Percentiles rank a stretch among this genome's conserved stretches.
phyloP scores from a whole-genome alignment of 2,113 vertebrate species.

The Puffinus mauretanicus region DNA sequence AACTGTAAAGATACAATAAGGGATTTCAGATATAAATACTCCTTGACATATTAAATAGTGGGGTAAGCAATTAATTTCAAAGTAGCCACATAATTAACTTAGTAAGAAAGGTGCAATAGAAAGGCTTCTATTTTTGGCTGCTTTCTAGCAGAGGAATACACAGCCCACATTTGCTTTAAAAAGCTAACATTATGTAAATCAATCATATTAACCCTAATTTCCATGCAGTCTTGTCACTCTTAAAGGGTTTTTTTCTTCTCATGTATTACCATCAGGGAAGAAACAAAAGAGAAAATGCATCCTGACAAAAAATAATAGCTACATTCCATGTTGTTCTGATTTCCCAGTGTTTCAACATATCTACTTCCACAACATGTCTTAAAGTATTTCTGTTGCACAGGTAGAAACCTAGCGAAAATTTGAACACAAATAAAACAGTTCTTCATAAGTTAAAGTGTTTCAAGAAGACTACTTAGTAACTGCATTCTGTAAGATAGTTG shows the following conservation, averaged over 20 bases:
- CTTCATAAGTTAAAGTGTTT: neutral
- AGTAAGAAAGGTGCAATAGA: neutral
- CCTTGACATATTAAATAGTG: neutral
- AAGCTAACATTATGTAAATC: constrained; percentile 67
- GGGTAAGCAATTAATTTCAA: neutral
- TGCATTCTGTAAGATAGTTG: neutral
- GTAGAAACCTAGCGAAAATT: constrained; percentile 58
- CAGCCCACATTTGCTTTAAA: constrained; percentile 48
- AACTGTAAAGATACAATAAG: neutral
- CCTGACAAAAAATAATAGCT: constrained; percentile 59
- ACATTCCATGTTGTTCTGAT: neutral
- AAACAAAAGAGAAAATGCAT: constrained; percentile 12
- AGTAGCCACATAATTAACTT: constrained; percentile 47
- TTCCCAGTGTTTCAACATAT: constrained; percentile 5
- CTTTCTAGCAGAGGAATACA: constrained; percentile 52
- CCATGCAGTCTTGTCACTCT: constrained; percentile 30
- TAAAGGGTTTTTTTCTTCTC: neutral
- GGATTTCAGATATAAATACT: constrained; percentile 11
- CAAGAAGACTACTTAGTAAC: neutral
- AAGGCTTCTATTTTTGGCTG: constrained; percentile 52
- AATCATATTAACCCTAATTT: constrained; percentile 57
- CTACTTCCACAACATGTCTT: neutral
- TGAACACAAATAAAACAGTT: constrained; percentile 29
- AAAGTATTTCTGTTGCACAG: constrained; percentile 27
- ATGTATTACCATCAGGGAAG: constrained; percentile 41